These are phyloP conservation scores for Apamea monoglypha DNA, from an alignment of 2,888 invertebrate species.

Conservation along the genomic window DNA sequence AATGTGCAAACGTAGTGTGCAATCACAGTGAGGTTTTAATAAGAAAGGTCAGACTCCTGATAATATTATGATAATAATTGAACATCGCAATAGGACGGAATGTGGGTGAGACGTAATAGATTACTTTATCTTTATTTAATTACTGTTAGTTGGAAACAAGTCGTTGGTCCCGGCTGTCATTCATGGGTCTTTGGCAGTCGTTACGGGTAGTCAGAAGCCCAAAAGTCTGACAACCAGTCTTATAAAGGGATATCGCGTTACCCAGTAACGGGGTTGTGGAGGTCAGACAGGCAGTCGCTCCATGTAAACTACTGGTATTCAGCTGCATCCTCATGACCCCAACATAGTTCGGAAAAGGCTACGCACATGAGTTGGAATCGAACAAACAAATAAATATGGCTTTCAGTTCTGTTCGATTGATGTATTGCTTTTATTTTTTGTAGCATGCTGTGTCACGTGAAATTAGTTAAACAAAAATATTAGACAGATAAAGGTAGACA, in stretches of 20 bases:
- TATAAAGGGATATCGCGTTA: background rate
- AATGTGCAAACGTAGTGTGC: constrained; percentile 61
- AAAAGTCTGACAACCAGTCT: background rate
- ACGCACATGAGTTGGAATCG: background rate
- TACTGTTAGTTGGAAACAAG: background rate
- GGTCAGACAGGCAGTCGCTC: background rate
- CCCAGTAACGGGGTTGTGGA: background rate
- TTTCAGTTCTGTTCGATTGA: background rate
- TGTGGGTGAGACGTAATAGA: constrained; percentile 51
- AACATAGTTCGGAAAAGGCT: background rate
- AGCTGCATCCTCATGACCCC: background rate
- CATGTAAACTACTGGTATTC: background rate
- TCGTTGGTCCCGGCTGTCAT: background rate
- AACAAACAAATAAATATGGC: background rate
- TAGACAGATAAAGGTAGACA: background rate
- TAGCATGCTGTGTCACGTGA: background rate
- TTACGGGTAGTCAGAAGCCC: background rate
- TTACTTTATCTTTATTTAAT: constrained; percentile 24
- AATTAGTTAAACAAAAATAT: constrained; percentile 20
- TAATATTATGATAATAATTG: constrained; percentile 56
- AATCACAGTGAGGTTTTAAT: constrained; percentile 62
- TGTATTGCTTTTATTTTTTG: background rate
- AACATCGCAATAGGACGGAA: constrained; percentile 56
- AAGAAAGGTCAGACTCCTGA: constrained; percentile 63
- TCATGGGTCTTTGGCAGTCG: background rate